phyloP scores from a whole-genome alignment of 2,113 vertebrate genomes.

The Onychorhynchus coronatus region DNA sequence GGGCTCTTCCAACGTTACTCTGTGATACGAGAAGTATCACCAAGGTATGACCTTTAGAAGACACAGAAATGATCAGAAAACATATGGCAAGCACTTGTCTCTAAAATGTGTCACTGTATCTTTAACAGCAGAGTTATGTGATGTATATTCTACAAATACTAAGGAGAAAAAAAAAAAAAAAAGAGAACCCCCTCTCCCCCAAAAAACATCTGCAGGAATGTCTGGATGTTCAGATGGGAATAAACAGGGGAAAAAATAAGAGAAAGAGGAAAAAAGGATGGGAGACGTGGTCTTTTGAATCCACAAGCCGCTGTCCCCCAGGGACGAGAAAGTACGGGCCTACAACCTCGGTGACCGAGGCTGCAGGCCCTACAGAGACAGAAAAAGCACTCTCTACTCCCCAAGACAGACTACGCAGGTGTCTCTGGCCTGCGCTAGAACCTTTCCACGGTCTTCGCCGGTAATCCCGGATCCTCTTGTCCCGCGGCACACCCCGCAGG shows the following conservation, averaged over 20 bases:
- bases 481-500: rapidly evolving
- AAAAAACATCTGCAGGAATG: neutral
- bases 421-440: rapidly evolving
- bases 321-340: rapidly evolving
- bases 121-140: neutral
- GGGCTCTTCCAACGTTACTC: neutral
- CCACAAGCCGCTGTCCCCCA: neutral
- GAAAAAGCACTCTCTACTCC: neutral
- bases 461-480: neutral
- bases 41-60: neutral
- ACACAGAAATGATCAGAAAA: neutral
- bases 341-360: neutral
- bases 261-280: rapidly evolving
- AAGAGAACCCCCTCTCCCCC: too few relatives aligned
- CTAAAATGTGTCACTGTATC: neutral
- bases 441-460: neutral
- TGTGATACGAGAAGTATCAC: neutral
- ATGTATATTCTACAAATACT: rapidly evolving
- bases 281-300: rapidly evolving
- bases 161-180: too few relatives aligned
- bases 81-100: neutral
- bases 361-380: neutral
- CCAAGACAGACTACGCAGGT: rapidly evolving
- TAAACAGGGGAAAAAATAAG: rapidly evolving
- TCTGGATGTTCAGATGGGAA: neutral